These are phyloP conservation scores for Papilio protenor DNA, from an alignment of 2,888 invertebrate genomes.

Conservation along the genomic window DNA sequence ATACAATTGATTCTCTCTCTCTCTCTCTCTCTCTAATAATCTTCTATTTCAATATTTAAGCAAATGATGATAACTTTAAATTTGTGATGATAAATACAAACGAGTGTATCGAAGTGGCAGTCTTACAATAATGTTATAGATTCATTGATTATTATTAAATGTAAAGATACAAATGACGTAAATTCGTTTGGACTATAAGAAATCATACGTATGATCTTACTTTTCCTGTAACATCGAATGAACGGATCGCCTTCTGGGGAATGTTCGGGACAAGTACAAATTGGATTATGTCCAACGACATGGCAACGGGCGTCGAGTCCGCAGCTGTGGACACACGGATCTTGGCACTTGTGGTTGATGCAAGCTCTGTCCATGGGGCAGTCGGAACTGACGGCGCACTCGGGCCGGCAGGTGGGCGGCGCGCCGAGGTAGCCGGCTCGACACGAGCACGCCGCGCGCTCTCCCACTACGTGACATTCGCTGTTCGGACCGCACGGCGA, in stretches of 20 bases:
- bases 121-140: no score
- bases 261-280: conserved; percentile 88
- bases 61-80: neutral
- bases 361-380: conserved; percentile 90
- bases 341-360: conserved; percentile 89
- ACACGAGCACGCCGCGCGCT: conserved; percentile 90
- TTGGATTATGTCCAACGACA: conserved; percentile 91
- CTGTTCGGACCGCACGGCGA: conserved; percentile 92
- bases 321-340: conserved; percentile 91
- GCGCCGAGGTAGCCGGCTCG: conserved; percentile 87
- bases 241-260: conserved; percentile 91
- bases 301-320: conserved; percentile 91
- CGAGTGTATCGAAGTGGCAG: no score
- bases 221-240: conserved; percentile 85
- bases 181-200: neutral
- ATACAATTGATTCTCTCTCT: neutral
- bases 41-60: neutral
- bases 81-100: neutral
- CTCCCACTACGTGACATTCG: conserved; percentile 87
- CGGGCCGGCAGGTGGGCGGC: conserved; percentile 90
- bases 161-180: neutral
- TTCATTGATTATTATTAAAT: neutral
- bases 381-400: conserved; percentile 91
- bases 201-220: conserved; percentile 57
- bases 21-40: neutral